Base-by-base conservation (phyloP, 2,113 vertebrate genomes). In the Stegastes partitus region DNA sequence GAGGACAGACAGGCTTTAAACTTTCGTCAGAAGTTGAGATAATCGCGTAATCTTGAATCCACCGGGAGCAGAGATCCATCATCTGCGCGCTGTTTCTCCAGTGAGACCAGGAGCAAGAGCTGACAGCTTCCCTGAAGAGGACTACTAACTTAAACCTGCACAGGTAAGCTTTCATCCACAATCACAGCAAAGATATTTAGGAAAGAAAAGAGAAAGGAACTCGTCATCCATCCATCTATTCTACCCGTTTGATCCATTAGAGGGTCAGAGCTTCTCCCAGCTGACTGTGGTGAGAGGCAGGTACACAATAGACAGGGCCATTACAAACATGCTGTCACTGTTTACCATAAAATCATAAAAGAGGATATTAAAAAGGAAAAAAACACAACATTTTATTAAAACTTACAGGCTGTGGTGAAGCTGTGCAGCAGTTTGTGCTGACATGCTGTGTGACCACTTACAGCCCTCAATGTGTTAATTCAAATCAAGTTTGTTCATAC, bases 81-180 rank as follows among this genome's bases (percentile, higher is more conserved):
- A 3, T n/a, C 39, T 4, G 23, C 1, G 55, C 44, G 49, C 65
- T 51, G 8, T 16, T 22, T 26, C 9, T 42, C 1, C 19, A 25
- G 68, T n/a, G 25, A 49, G 44, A 47, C 1, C 4, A 15, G 39
- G 34, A 12, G 1, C 49, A 12, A n/a, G 14, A 50, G 7, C 0
- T 18, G 37, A 5, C 57, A 18, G 55, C 22, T 62, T 51, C 28
- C 45, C 26, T 5, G 58, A 56, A 44, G 65, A 69, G 26, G 62
- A 74, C 51, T n/a, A 25, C 28, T 1, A 3, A 37, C 59, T 28
- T n/a, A n/a, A 58, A 83, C 84, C 81, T 81, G 81, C 2, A 19
- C 70, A 89, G 90, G 90, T 89, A 66, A 65, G 54, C 3, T 44
- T 19, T 5, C 8, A 12, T 7, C 15, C 7, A 42, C 37, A 23